Evolutionary conservation across 1,140 invertebrate genomes (phyloP), one percentile per base, ranked within the genome.

Genomic region (Zaprionus africanus): DNA sequence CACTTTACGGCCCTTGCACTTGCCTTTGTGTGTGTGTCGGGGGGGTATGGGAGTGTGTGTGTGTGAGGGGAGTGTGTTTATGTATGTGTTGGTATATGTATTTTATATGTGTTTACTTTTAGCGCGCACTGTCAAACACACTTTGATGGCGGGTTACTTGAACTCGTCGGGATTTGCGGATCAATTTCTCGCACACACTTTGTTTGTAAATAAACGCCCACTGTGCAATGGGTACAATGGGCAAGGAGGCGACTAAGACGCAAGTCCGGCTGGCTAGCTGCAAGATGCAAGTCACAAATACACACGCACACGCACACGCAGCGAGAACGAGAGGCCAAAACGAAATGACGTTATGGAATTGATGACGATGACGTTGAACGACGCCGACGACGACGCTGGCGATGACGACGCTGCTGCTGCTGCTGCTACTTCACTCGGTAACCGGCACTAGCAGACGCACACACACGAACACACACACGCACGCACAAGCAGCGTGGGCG

Each of bases 1-100:
- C 84, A 90, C 84, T 88, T 88, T 88, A 88, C 46, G 81, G 84
- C 85, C 81, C 63, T 58, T 69, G 53, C 54, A 79, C 78, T 31
- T 31, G 28, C 78, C 74, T 83, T 84, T 70, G 62, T 66, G 24
- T 62, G 43, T 68, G 19, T 77, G 31, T 68, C 34, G 28, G 28
- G 28, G 38, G 28, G 28, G 28, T 31, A 31, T 31, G 28, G 36
- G 41, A 57, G 59, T 76, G 28, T 68, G 59, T 76, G 28, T 68
- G 56, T 59, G 41, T 24, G 2, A 22, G 17, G 31, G 28, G 12
- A 31, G 24, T 63, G 15, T 60, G 24, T 60, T 28, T 11, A 15
- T 43, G 13, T 61, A 56, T 65, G 12, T 57, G 59, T 68, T 12
- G 38, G 13, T 59, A 63, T 71, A 36, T 77, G 3, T 11, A 36